Evolutionary conservation across 2,113 vertebrate genomes (phyloP).

Genomic region (Syngnathoides biaculeatus): DNA sequence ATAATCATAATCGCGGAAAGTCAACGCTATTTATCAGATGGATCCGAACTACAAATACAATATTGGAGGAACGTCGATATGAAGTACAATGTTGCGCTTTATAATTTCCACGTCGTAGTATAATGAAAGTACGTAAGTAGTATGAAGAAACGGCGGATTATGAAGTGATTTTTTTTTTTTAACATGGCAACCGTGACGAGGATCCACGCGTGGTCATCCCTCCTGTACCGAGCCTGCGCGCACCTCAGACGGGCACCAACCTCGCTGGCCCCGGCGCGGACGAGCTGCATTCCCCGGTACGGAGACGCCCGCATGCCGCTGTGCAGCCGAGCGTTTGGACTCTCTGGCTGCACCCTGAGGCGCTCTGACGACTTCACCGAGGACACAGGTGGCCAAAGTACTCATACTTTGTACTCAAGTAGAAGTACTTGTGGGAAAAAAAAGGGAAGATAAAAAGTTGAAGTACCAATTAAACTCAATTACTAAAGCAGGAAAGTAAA

Average conservation of each 20-base stretch:
- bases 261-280: not conserved
- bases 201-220: not conserved
- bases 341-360: conserved; percentile 28
- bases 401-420: not conserved
- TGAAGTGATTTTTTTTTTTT: not conserved
- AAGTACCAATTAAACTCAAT: not conserved
- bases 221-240: conserved; percentile 4
- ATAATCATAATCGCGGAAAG: not conserved
- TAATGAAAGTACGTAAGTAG: not conserved
- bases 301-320: not conserved
- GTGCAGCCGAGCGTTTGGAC: conserved; percentile 25
- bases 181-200: conserved; percentile 28
- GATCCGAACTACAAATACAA: not conserved
- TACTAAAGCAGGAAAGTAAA: too few species aligned
- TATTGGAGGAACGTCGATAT: not conserved
- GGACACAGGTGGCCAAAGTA: not conserved
- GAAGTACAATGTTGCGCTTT: not conserved
- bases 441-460: too few species aligned
- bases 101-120: not conserved
- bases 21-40: not conserved
- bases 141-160: not conserved
- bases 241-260: conserved; percentile 1
- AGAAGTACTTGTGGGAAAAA: not conserved
- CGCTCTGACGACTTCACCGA: not conserved
- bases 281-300: not conserved